Percentiles rank a stretch among this genome's conserved stretches.
Conservation (phyloP, 2,113 vertebrate species). For the Oceanites oceanicus region DNA sequence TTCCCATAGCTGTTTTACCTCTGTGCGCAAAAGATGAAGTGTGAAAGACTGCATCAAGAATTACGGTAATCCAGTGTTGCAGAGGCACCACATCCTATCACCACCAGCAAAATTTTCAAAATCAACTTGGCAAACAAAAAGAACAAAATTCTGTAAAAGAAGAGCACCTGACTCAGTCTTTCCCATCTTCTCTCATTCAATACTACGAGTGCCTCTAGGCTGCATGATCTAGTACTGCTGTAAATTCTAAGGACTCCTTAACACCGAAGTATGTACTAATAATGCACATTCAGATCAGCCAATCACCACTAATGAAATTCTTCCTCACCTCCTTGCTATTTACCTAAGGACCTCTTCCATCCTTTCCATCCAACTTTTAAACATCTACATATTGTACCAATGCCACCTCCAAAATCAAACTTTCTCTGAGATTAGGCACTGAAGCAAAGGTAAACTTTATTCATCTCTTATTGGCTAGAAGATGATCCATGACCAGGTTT, state of each 20-base stretch:
- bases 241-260: neutral
- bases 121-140: neutral
- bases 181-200: neutral
- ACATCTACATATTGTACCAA: neutral
- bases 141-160: neutral
- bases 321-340: neutral
- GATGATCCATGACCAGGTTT: neutral
- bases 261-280: neutral
- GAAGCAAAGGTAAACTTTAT: neutral
- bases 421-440: neutral
- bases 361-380: neutral
- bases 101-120: neutral
- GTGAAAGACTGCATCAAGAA: neutral
- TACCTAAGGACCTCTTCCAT: neutral
- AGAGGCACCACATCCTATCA: neutral
- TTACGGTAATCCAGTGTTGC: neutral
- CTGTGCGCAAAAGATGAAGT: neutral
- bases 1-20: neutral
- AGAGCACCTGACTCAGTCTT: neutral
- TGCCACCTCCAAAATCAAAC: neutral
- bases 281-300: neutral
- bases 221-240: neutral
- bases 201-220: neutral
- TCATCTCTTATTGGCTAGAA: neutral
- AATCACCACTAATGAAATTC: neutral